phyloP scores from a whole-genome alignment of 1,140 invertebrate genomes.

The Drosophila gunungcola region DNA sequence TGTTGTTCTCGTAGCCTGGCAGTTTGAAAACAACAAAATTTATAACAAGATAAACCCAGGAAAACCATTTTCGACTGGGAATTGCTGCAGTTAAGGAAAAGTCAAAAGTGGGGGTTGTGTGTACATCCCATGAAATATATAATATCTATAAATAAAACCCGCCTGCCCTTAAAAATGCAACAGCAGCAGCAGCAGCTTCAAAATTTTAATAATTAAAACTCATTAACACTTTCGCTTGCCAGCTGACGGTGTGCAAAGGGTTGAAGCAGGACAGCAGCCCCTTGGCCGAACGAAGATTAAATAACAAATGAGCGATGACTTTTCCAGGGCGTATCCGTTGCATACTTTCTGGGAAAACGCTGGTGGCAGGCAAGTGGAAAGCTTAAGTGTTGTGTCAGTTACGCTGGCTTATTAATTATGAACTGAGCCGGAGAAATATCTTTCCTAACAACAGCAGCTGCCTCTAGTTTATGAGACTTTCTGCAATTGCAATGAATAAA shows the following conservation, averaged over 20 bases:
- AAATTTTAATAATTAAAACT: slow-evolving; percentile 80
- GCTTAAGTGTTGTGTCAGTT: slow-evolving; percentile 31
- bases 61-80: slow-evolving; percentile 36
- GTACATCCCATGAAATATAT: slow-evolving; percentile 29
- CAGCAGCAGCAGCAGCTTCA: slow-evolving; percentile 21
- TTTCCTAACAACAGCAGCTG: slow-evolving; percentile 23
- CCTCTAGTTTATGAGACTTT: slow-evolving; percentile 69
- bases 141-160: slow-evolving; percentile 50
- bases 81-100: slow-evolving; percentile 22
- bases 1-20: slow-evolving; percentile 36
- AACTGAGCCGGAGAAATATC: slow-evolving; percentile 15
- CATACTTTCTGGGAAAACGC: slow-evolving; percentile 45
- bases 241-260: slow-evolving; percentile 4
- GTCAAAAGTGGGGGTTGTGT: background rate
- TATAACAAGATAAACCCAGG: slow-evolving; percentile 67
- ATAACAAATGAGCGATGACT: slow-evolving; percentile 81
- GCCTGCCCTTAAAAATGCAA: slow-evolving; percentile 35
- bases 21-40: slow-evolving; percentile 58
- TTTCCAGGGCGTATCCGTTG: slow-evolving; percentile 34
- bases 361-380: background rate
- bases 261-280: background rate
- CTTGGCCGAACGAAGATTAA: slow-evolving; percentile 70
- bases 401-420: slow-evolving; percentile 64
- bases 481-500: slow-evolving; percentile 64
- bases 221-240: slow-evolving; percentile 70